A percentile compares a stretch with the other conserved stretches of the same genome.
These are phyloP conservation scores for Erethizon dorsatum DNA, from an alignment of 2,797 vertebrate genomes.

Conservation along the genomic window DNA sequence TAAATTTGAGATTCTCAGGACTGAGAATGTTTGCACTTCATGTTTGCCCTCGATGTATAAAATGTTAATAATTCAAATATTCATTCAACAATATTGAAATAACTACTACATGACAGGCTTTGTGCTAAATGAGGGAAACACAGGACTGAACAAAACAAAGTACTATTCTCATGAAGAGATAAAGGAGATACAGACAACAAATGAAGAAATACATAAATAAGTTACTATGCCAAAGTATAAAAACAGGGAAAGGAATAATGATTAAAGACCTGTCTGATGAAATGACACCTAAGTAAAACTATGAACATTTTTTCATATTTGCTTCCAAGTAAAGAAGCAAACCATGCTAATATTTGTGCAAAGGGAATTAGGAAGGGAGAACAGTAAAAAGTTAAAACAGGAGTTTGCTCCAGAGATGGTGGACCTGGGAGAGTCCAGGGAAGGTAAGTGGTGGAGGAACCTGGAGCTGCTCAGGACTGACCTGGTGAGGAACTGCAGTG, in stretches of 20 bases:
- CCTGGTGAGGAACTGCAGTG: neutral
- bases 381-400: neutral
- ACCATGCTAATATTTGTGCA: neutral
- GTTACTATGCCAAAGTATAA: neutral
- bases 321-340: neutral
- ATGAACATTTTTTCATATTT: neutral
- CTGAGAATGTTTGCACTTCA: neutral
- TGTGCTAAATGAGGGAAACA: neutral
- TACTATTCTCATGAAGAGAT: neutral
- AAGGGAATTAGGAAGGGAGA: neutral
- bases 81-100: neutral
- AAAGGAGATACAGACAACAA: neutral
- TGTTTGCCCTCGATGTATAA: slow-evolving; percentile 38
- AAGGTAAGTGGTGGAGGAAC: neutral
- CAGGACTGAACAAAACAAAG: neutral
- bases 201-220: neutral
- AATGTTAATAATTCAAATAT: slow-evolving; percentile 67
- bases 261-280: neutral
- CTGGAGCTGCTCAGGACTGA: neutral
- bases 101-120: neutral
- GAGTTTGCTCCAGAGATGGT: neutral
- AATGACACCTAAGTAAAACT: neutral
- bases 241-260: neutral
- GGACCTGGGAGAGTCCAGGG: neutral
- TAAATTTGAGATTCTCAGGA: slow-evolving; percentile 20